A percentile compares a stretch with the other conserved stretches of the same genome.
phyloP scores from a whole-genome alignment of 2,113 vertebrate genomes.

The Pavo muticus region DNA sequence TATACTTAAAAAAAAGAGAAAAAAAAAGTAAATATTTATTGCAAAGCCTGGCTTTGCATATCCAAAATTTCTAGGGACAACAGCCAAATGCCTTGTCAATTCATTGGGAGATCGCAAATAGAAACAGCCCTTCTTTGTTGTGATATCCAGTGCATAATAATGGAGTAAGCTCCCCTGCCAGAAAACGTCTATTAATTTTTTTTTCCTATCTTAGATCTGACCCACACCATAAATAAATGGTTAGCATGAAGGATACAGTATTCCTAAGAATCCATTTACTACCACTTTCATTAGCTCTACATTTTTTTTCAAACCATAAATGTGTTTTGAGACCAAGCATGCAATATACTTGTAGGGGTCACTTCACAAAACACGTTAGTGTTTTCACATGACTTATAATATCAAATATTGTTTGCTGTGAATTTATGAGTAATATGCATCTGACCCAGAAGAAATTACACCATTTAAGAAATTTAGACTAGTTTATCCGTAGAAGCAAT shows the following conservation, averaged over 20 bases:
- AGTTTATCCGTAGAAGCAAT: not conserved
- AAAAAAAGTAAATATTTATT: constrained; percentile 42
- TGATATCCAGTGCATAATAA: constrained; percentile 8
- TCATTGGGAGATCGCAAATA: not conserved
- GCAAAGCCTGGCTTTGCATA: not conserved
- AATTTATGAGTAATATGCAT: not conserved
- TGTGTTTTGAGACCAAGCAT: not conserved
- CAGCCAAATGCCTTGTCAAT: constrained; percentile 27
- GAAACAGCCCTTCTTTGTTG: not conserved
- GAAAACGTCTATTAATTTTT: constrained; percentile 18
- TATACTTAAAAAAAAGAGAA: not conserved
- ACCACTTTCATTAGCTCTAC: not conserved
- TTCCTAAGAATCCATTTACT: not conserved
- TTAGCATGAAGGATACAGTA: not conserved
- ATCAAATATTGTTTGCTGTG: not conserved
- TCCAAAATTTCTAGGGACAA: not conserved
- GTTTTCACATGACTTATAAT: not conserved
- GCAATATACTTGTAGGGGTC: not conserved
- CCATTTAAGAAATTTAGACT: not conserved
- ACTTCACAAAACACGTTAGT: not conserved
- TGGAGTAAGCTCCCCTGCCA: not conserved
- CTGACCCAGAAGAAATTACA: not conserved
- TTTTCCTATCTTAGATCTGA: not conserved
- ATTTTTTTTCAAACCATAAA: not conserved
- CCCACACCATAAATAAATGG: not conserved